Evolutionary conservation across 64 coral and sea anemone genomes (phyloP).

Genomic region (Porites lutea): DNA sequence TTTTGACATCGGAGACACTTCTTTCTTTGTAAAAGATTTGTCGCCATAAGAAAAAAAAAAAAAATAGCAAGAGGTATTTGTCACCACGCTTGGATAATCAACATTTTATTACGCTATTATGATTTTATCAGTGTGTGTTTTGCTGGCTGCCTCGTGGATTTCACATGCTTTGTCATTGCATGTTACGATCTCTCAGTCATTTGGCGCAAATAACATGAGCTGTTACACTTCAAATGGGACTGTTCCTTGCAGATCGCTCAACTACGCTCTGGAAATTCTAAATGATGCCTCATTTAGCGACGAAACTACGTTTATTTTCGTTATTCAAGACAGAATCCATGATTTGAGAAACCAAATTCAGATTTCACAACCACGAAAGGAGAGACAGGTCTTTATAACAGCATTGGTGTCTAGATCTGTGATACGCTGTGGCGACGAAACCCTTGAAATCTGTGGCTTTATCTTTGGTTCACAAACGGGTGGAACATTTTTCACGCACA

Average conservation of each 20-base stretch:
- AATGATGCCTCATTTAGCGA: not conserved
- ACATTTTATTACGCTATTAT: not conserved
- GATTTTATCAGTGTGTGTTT: not conserved
- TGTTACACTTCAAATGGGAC: not conserved
- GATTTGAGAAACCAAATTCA: not conserved
- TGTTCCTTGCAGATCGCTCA: slow-evolving; percentile 21
- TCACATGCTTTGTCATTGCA: not conserved
- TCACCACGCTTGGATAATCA: not conserved
- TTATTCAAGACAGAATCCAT: slow-evolving; percentile 24
- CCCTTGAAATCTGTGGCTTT: not conserved
- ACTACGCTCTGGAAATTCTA: slow-evolving; percentile 27
- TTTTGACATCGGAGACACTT: not conserved
- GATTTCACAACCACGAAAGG: slow-evolving; percentile 26
- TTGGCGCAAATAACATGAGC: not conserved
- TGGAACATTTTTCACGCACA: slow-evolving; percentile 12
- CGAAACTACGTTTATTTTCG: slow-evolving; percentile 20
- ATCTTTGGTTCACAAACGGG: not conserved
- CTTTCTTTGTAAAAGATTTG: not conserved
- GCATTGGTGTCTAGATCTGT: not conserved
- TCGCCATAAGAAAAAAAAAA: too few relatives aligned
- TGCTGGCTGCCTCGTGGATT: not conserved
- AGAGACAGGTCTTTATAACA: slow-evolving; percentile 25
- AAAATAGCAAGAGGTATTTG: too few relatives aligned
- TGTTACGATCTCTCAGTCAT: slow-evolving; percentile 2
- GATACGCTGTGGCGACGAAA: not conserved